These are phyloP conservation scores for Dolichomitus sp. DNA, from an alignment of 2,888 invertebrate species.

Conservation along the genomic window DNA sequence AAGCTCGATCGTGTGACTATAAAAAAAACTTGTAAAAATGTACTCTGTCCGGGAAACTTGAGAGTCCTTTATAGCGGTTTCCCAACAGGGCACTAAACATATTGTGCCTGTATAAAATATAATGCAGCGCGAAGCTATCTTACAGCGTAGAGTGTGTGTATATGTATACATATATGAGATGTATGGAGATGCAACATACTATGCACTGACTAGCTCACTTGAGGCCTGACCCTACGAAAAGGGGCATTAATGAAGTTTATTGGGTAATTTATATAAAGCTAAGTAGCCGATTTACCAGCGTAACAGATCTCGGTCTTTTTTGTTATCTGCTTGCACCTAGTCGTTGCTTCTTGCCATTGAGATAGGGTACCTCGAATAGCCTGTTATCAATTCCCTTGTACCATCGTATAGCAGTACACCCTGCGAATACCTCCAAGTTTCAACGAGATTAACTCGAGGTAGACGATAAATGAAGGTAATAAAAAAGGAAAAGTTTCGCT, in stretches of 20 bases:
- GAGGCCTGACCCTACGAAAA: slow-evolving; percentile 37
- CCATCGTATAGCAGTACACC: slow-evolving; percentile 9
- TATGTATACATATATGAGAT: slow-evolving; percentile 10
- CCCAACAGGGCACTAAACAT: slow-evolving; percentile 54
- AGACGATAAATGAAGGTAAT: slow-evolving; percentile 41
- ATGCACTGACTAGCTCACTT: not conserved
- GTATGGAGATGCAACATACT: not conserved
- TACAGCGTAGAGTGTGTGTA: slow-evolving; percentile 31
- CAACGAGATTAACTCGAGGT: slow-evolving; percentile 29
- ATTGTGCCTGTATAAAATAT: slow-evolving; percentile 65
- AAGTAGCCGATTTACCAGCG: slow-evolving; percentile 75
- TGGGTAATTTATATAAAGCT: slow-evolving; percentile 73
- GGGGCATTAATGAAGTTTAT: slow-evolving; percentile 74
- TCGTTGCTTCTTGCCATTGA: slow-evolving; percentile 43
- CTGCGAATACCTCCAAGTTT: slow-evolving; percentile 24
- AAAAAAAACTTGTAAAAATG: not conserved
- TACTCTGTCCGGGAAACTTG: slow-evolving; percentile 1
- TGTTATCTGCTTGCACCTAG: slow-evolving; percentile 52
- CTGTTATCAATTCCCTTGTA: slow-evolving; percentile 62
- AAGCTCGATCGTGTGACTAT: not conserved
- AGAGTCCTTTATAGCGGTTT: slow-evolving; percentile 51
- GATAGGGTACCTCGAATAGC: slow-evolving; percentile 59
- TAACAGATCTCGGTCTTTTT: slow-evolving; percentile 70
- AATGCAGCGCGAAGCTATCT: slow-evolving; percentile 48
- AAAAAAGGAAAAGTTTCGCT: slow-evolving; percentile 17